Evolutionary conservation across 2,797 vertebrate species (phyloP).

Genomic region (Momotus momota): DNA sequence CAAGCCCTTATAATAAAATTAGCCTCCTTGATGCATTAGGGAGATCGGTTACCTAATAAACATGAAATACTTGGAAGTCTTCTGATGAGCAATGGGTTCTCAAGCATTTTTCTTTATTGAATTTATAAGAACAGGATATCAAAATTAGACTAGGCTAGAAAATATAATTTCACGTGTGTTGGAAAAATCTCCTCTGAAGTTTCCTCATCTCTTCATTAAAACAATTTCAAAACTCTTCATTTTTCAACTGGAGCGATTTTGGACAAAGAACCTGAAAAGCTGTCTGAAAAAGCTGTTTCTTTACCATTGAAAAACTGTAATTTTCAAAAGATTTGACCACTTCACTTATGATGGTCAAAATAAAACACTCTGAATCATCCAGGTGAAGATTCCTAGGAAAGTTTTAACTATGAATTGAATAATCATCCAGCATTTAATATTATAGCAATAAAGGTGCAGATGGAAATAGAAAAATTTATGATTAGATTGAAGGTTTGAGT

Average conservation of each 20-base stretch:
- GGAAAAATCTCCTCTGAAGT: background rate
- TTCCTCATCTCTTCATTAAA: background rate
- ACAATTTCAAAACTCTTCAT: background rate
- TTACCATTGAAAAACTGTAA: background rate
- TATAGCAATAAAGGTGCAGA: background rate
- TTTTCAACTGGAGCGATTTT: background rate
- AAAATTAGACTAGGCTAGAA: background rate
- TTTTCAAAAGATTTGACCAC: background rate
- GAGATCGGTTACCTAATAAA: conserved; percentile 56
- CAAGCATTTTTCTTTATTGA: conserved; percentile 38
- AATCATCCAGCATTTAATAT: background rate
- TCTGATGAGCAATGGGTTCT: conserved; percentile 34
- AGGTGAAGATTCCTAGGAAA: background rate
- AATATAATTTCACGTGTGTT: background rate
- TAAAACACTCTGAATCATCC: background rate
- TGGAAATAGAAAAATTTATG: background rate
- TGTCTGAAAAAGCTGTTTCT: background rate
- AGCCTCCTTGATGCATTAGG: conserved; percentile 28
- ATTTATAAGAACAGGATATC: conserved; percentile 13
- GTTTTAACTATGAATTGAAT: background rate
- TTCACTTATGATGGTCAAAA: background rate
- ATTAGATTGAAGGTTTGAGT: background rate
- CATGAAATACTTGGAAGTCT: conserved; percentile 31
- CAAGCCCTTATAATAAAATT: conserved; percentile 44
- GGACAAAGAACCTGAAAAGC: background rate